A percentile compares a stretch with the other conserved stretches of the same genome.
These are phyloP conservation scores for Rattus rattus DNA, from an alignment of 2,113 vertebrate genomes.

Conservation along the genomic window DNA sequence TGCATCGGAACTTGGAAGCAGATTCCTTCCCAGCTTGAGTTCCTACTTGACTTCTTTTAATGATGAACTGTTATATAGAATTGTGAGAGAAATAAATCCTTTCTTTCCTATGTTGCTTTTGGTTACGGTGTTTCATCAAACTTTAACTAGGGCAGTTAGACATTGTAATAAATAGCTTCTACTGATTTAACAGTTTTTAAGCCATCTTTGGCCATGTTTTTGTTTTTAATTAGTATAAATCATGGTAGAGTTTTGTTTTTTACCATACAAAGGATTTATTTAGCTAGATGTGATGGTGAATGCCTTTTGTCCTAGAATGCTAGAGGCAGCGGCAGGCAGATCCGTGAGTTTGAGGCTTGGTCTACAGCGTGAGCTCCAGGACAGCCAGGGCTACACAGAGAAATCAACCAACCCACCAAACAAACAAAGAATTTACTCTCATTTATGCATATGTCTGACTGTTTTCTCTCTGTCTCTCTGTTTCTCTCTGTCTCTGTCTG, in stretches of 20 bases:
- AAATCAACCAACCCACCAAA: neutral
- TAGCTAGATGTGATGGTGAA: neutral
- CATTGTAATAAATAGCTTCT: neutral
- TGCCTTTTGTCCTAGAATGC: neutral
- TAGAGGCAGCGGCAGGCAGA: neutral
- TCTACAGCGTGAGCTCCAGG: neutral
- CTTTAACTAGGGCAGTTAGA: neutral
- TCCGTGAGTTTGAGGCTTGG: neutral
- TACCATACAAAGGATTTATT: neutral
- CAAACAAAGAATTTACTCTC: neutral
- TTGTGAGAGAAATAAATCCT: neutral
- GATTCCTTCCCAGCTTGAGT: neutral
- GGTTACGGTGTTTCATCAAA: neutral
- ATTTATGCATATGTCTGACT: neutral
- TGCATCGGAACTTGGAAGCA: neutral
- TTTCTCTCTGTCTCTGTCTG: neutral
- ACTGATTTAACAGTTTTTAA: neutral
- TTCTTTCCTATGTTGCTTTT: neutral
- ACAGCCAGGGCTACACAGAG: neutral
- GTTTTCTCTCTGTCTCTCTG: neutral
- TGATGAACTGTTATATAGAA: neutral
- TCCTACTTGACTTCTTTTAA: neutral
- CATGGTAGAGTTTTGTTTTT: neutral
- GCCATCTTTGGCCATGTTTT: neutral
- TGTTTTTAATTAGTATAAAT: constrained; percentile 10